Base-by-base conservation (phyloP, 2,113 vertebrate genomes). In the Hemiscyllium ocellatum region DNA sequence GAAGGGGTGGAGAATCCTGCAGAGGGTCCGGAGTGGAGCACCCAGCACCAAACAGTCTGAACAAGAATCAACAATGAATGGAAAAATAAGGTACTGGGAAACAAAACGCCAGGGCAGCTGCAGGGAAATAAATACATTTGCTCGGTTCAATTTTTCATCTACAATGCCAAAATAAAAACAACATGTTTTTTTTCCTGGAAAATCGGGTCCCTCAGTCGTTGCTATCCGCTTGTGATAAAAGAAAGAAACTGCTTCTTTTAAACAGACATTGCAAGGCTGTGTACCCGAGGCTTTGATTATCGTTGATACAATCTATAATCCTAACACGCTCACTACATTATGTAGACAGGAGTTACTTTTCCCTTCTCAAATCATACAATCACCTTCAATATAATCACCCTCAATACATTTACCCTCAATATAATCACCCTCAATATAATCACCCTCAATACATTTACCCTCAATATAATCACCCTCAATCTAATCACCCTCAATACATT, bases 1-100 rank as follows among this genome's bases (percentile, higher is more conserved):
- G n/a, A 65, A 65, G 72, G 68, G 26, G 96, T 94, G 72, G 95
- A 65, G 72, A 52, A 22, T 96, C 70, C 2, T 95, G 96, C 95
- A 96, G 83, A 17, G 47, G 85, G 24, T 10, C 20, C 20, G 7
- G 86, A 52, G 50, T 12, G 8, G 50, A 24, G 86, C 47, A 89
- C 52, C 29, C 86, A 56, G 52, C 26, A 61, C 15, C 6, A 20
- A 66, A n/a, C 61, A 6, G 26, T 56, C n/a, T 66, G 17, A 5
- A 37, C 50, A 1, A 52, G 85, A 61, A 37, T 2, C 29, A 29
- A 17, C 33, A 56, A 37, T 33, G 20, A n/a, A 66, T 56, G 22
- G 22, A 2, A 87, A 87, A 13, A 56, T 10, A 17, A 33, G 52
- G 29, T 10, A 22, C 7, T 56, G 2, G 12, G 13, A 56, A 65